Evolutionary conservation across 2,888 invertebrate genomes (phyloP), one percentile per base, ranked within the genome.

Genomic region (Epirrhoe tristata): DNA sequence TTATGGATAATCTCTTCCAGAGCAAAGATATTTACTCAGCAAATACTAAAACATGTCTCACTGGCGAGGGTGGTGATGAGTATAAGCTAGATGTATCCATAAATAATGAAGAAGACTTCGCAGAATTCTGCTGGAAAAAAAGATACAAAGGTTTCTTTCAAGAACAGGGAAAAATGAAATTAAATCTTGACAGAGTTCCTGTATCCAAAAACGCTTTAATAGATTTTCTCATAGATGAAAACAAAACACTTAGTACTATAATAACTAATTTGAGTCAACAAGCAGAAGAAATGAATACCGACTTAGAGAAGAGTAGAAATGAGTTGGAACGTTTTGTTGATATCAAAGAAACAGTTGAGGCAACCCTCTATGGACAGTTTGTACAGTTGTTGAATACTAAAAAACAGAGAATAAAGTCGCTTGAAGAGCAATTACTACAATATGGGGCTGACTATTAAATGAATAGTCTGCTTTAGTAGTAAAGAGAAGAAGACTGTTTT

Each of bases 341-440:
- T 63, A 77, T 79, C 6, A 91, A 90, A 73, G 78, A 72, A 6
- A 66, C 80, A 6, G 66, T 88, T 58, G 92, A 92, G 72, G 71
- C 77, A 1, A 79, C 72, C 8, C 75, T 92, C 1, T 92, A 90
- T 82, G 85, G 85, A 8, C 89, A 88, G 66, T 92, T 93, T 85
- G 74, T 86, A 0, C 81, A 86, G 57, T 66, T 93, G 39, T 74
- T 93, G 31, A 92, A 92, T 77, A 74, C 83, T 10, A 93, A 93
- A 69, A 93, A 93, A 71, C 81, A 73, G 65, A 83, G 89, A 70
- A 91, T 93, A 60, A 70, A 82, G 53, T 51, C 85, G 7, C 77
- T 93, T 31, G 88, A 93, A 79, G 81, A 85, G 17, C 78, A 78
- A 52, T 62, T 91, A 48, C 14, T 52, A 12, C 31, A 12, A 12